Percentiles rank a stretch among this genome's conserved stretches.
These are phyloP conservation scores for Parapristionchus giblindavisi DNA, from an alignment of 2,888 invertebrate species.

Conservation along the genomic window DNA sequence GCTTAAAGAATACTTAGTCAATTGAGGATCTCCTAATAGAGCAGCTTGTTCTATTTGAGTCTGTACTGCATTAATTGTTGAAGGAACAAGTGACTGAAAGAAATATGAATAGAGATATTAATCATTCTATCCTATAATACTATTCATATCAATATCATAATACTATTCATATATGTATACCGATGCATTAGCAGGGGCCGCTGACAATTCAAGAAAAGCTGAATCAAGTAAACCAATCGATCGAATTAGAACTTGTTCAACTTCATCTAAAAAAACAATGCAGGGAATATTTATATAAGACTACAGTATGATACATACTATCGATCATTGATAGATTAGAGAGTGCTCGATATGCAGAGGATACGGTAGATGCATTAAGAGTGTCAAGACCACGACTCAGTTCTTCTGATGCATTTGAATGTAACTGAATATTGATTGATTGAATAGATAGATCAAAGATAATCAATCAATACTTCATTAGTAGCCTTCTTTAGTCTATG, in stretches of 20 bases:
- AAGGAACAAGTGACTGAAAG: slow-evolving; percentile 47
- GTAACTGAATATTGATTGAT: slow-evolving; percentile 42
- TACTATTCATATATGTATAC: neutral
- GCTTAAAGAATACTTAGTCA: slow-evolving; percentile 4
- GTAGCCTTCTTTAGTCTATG: slow-evolving; percentile 47
- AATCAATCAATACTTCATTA: slow-evolving; percentile 44
- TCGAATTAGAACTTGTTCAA: slow-evolving; percentile 5
- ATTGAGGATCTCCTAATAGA: slow-evolving; percentile 44
- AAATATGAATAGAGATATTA: neutral
- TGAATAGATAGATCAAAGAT: neutral
- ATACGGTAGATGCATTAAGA: slow-evolving; percentile 59
- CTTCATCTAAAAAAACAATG: slow-evolving; percentile 24
- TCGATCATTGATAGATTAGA: slow-evolving; percentile 49
- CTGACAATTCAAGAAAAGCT: slow-evolving; percentile 28
- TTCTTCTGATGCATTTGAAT: slow-evolving; percentile 54
- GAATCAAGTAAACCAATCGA: slow-evolving; percentile 19
- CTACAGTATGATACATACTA: slow-evolving; percentile 38
- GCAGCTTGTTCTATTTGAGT: slow-evolving; percentile 52
- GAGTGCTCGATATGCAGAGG: slow-evolving; percentile 52
- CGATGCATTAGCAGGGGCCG: neutral
- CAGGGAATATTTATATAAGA: neutral
- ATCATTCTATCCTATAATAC: neutral
- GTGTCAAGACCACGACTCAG: slow-evolving; percentile 59
- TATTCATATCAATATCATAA: neutral
- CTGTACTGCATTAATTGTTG: slow-evolving; percentile 47